A percentile compares a stretch with the other conserved stretches of the same genome.
These are phyloP conservation scores for Scarus forsteni DNA, from an alignment of 2,797 vertebrate species.

Conservation along the genomic window DNA sequence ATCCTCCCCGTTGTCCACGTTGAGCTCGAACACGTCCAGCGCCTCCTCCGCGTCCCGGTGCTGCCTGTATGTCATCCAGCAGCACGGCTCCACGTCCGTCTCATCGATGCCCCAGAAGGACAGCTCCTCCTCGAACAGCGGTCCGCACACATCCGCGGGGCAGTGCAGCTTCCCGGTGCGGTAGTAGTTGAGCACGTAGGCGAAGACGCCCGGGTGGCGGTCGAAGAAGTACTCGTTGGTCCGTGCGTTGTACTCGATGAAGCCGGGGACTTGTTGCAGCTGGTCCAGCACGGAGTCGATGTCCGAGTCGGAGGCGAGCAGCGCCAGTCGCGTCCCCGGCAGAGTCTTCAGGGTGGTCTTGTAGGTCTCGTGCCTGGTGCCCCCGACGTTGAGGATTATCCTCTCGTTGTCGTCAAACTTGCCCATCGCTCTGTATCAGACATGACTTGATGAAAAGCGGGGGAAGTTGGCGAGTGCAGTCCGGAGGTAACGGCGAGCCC, in stretches of 20 bases:
- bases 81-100: slow-evolving; percentile 98
- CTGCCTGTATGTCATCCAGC: slow-evolving; percentile 98
- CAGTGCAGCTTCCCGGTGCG: slow-evolving; percentile 97
- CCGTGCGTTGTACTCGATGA: slow-evolving; percentile 86
- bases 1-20: slow-evolving; percentile 82
- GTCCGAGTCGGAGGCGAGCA: slow-evolving; percentile 91
- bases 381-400: slow-evolving; percentile 98
- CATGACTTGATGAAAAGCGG: slow-evolving; percentile 88
- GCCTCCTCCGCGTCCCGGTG: slow-evolving; percentile 97
- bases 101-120: slow-evolving; percentile 98
- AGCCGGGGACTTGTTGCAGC: slow-evolving; percentile 88
- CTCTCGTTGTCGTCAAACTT: slow-evolving; percentile 96
- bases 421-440: slow-evolving; percentile 93
- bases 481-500: slow-evolving; percentile 63
- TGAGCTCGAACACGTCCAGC: slow-evolving; percentile 95
- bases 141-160: slow-evolving; percentile 96
- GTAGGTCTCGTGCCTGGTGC: slow-evolving; percentile 96
- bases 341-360: slow-evolving; percentile 93
- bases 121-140: slow-evolving; percentile 96
- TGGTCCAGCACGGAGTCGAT: slow-evolving; percentile 86
- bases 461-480: slow-evolving; percentile 63
- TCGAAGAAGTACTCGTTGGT: slow-evolving; percentile 96
- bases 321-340: slow-evolving; percentile 93
- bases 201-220: slow-evolving; percentile 95
- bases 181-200: slow-evolving; percentile 97